Conservation (phyloP, 1,140 invertebrate genomes). For the Mylabris phalerata region DNA sequence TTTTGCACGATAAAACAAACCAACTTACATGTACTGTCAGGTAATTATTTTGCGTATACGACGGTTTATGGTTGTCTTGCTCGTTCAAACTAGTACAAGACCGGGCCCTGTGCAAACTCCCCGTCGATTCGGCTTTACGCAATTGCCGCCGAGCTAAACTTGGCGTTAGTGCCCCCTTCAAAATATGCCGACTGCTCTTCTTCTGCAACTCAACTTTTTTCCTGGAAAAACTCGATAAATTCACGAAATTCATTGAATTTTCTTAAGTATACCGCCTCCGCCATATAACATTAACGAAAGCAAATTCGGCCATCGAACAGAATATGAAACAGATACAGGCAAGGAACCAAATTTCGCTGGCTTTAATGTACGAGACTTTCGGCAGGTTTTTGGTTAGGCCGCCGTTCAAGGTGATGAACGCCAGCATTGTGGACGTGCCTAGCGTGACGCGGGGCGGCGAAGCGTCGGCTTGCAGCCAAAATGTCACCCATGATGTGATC, state of each 20-base stretch:
- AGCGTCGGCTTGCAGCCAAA: constrained; percentile 83
- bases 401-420: constrained; percentile 78
- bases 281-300: constrained; percentile 86
- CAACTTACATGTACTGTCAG: constrained; percentile 63
- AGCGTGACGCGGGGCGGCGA: constrained; percentile 68
- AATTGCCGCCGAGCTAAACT: constrained; percentile 62
- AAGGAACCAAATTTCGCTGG: constrained; percentile 84
- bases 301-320: constrained; percentile 78
- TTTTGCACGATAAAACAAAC: too few relatives aligned
- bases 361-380: constrained; percentile 87
- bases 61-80: constrained; percentile 45
- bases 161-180: constrained; percentile 75
- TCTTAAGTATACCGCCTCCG: constrained; percentile 56
- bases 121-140: constrained; percentile 50
- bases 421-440: constrained; percentile 79
- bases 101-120: constrained; percentile 55
- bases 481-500: constrained; percentile 84
- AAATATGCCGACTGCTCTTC: constrained; percentile 73
- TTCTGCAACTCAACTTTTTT: constrained; percentile 77
- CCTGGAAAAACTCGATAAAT: constrained; percentile 42
- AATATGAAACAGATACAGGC: constrained; percentile 80
- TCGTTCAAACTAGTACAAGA: constrained; percentile 63
- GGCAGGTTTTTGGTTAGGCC: constrained; percentile 76
- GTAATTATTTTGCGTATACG: constrained; percentile 55
- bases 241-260: constrained; percentile 6